Conservation (phyloP, 2,797 vertebrate species). For the Macropodus opercularis region DNA sequence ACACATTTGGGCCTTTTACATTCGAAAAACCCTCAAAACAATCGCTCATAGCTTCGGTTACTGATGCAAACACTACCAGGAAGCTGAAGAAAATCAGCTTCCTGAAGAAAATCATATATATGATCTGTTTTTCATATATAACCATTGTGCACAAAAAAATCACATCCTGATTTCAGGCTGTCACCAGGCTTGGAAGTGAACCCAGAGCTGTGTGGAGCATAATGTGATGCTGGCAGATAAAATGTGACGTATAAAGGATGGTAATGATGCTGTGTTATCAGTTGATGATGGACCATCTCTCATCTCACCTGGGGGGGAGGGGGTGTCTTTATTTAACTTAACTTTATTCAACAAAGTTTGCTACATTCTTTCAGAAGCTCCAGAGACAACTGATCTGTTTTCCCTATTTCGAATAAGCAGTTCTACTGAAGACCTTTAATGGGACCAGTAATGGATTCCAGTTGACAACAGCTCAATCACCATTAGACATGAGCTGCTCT, state of each 20-base stretch:
- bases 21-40: too few relatives aligned
- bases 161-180: constrained; percentile 50
- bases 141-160: constrained; percentile 2
- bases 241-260: constrained; percentile 38
- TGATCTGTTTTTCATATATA: background rate
- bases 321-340: constrained; percentile 9
- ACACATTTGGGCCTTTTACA: too few relatives aligned
- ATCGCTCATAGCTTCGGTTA: too few relatives aligned
- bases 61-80: too few relatives aligned
- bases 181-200: constrained; percentile 69
- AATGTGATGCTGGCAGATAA: constrained; percentile 28
- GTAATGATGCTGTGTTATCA: constrained; percentile 57
- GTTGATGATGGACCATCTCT: constrained; percentile 42
- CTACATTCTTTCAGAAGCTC: background rate
- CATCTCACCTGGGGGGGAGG: too few relatives aligned
- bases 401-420: constrained; percentile 13
- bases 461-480: constrained; percentile 50
- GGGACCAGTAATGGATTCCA: constrained; percentile 42
- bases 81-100: too few relatives aligned
- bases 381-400: constrained; percentile 28
- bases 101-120: too few relatives aligned
- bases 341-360: constrained; percentile 14
- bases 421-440: constrained; percentile 40
- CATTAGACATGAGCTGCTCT: constrained; percentile 43
- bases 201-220: constrained; percentile 51